Conservation (phyloP, 2,888 invertebrate species). For the Ptychoptera contaminata region DNA sequence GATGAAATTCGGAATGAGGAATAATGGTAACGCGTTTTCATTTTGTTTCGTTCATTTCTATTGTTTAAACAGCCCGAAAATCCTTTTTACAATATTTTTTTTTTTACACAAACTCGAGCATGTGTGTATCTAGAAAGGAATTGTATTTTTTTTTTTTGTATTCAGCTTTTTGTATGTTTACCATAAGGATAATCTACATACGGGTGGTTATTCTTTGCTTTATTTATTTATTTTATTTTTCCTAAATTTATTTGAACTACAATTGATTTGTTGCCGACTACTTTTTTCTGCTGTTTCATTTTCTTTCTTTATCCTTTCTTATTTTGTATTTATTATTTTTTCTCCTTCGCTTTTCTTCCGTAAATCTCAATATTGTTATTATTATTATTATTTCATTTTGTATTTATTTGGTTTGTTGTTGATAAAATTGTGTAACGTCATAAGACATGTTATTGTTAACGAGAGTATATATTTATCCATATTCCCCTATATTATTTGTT, state of each 20-base stretch:
- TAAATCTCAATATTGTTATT: too few species aligned
- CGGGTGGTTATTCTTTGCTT: not conserved
- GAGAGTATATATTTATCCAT: too few species aligned
- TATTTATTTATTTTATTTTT: conserved; percentile 1
- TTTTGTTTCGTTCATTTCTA: not conserved
- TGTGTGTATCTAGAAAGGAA: not conserved
- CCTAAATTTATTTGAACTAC: not conserved
- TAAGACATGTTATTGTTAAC: too few species aligned
- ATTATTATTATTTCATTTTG: too few species aligned
- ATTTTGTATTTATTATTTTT: too few species aligned
- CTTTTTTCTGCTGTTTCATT: not conserved
- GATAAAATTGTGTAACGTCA: too few species aligned
- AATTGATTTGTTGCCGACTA: conserved; percentile 3
- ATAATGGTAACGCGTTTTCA: too few species aligned
- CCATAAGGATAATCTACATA: conserved; percentile 7
- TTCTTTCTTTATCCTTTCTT: too few species aligned
- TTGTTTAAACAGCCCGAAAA: conserved; percentile 5
- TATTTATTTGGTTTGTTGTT: too few species aligned
- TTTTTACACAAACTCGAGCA: not conserved
- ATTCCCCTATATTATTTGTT: too few species aligned
- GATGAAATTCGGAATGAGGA: too few species aligned
- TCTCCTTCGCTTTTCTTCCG: too few species aligned
- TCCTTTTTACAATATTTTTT: conserved; percentile 2
- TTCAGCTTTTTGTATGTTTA: conserved; percentile 3
- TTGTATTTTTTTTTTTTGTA: not conserved